Evolutionary conservation across 2,113 vertebrate genomes (phyloP), one percentile per base, ranked within the genome.

Genomic region (Grantiella picta): DNA sequence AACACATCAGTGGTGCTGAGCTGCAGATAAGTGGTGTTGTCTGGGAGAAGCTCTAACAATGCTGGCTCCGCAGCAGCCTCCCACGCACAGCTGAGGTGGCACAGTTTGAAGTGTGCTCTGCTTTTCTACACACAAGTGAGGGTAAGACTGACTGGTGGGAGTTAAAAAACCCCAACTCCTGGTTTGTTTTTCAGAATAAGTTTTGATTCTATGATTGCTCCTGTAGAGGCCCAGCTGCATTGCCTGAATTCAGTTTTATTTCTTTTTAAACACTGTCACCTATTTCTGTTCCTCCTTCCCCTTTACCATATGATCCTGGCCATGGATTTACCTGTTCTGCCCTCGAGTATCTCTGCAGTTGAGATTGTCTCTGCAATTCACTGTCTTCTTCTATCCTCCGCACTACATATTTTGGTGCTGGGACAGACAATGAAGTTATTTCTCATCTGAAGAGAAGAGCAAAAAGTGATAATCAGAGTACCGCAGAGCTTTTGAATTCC

Each of bases 181-280:
- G n/a, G 25, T 82, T 80, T 93, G 36, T 57, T 86, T 93, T 89
- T 66, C 82, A 92, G 83, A 89, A 68, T 72, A 40, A 73, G 27
- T 92, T 95, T 88, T 86, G 84, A 71, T 94, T 85, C 81, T 83
- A 47, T 92, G 82, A 94, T 86, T 90, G 28, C 44, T 64, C 28
- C 38, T 72, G 45, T 45, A 66, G 36, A 85, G 17, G 28, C 50
- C 22, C 70, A 80, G 59, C 68, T 86, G 47, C 21, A 20, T 72
- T 76, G 57, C 33, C 36, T 69, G 53, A 45, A 70, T 94, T 91
- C 49, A 23, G 18, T 61, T 75, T 88, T 31, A 64, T 93, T 42
- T 86, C 45, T 83, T 64, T 81, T 84, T 94, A 63, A 92, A 76
- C 23, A 49, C 22, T 7, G 18, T 31, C 68, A 81, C 59, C 52